Evolutionary conservation across 1,140 invertebrate species (phyloP).

Genomic region (Trichoplusia ni): DNA sequence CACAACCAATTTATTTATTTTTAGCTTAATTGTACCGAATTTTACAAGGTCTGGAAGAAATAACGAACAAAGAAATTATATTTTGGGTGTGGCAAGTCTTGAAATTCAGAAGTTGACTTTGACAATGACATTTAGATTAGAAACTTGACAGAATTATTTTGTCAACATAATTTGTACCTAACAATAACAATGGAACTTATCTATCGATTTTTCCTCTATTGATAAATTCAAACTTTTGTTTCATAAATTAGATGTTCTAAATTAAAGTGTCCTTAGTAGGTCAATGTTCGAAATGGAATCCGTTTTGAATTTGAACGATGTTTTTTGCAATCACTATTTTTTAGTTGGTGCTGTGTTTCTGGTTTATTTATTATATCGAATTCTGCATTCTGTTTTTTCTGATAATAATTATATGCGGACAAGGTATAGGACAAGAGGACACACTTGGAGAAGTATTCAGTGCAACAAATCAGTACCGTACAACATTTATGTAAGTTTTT

Average conservation of each 20-base stretch:
- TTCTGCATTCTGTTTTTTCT: conserved; percentile 61
- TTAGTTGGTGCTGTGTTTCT: conserved; percentile 69
- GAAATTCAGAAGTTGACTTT: too few species aligned
- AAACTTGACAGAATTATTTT: too few species aligned
- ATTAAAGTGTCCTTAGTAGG: not conserved
- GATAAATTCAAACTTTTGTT: not conserved
- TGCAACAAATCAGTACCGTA: conserved; percentile 76
- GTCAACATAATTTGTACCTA: too few species aligned
- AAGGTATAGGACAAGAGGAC: conserved; percentile 60
- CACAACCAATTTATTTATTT: too few species aligned
- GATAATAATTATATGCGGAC: conserved; percentile 67
- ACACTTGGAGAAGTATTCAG: conserved; percentile 76
- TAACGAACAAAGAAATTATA: too few species aligned
- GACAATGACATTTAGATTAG: too few species aligned
- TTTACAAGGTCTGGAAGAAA: too few species aligned
- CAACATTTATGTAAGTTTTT: conserved; percentile 69
- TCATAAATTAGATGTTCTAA: not conserved
- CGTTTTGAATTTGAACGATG: conserved; percentile 48
- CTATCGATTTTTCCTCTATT: not conserved
- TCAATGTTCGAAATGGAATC: conserved; percentile 35
- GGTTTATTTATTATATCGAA: conserved; percentile 66
- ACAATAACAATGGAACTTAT: not conserved
- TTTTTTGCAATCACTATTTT: conserved; percentile 70
- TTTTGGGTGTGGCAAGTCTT: too few species aligned
- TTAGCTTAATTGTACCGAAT: too few species aligned